A percentile compares a stretch with the other conserved stretches of the same genome.
Evolutionary conservation across 2,888 invertebrate genomes (phyloP).

Genomic region (Callyntrura sp.): DNA sequence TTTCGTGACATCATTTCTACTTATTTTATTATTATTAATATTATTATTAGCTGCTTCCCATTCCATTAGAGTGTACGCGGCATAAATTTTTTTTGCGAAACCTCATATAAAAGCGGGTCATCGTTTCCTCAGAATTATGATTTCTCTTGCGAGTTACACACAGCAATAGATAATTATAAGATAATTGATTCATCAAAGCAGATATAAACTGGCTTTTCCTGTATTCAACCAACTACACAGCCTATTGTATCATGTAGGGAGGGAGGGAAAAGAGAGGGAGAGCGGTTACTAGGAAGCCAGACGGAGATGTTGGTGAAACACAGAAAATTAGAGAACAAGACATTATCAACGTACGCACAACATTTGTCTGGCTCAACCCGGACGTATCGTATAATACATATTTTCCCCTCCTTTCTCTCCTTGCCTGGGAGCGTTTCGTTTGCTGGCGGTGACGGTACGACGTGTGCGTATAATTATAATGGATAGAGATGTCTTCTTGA

Average conservation of each 20-base stretch:
- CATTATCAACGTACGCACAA: conserved; percentile 37
- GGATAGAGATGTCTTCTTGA: conserved; percentile 62
- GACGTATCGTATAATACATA: conserved; percentile 4
- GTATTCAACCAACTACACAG: not conserved
- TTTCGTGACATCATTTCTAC: conserved; percentile 46
- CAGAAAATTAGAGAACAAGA: conserved; percentile 36
- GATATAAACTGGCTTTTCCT: not conserved
- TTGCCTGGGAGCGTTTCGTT: conserved; percentile 20
- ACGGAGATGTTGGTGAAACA: not conserved
- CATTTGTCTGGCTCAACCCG: conserved; percentile 50
- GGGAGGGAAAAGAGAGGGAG: not conserved
- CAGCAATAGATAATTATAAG: conserved; percentile 42
- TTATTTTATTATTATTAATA: not conserved
- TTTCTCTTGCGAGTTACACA: not conserved
- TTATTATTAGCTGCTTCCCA: conserved; percentile 19
- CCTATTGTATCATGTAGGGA: not conserved
- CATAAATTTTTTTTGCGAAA: conserved; percentile 26
- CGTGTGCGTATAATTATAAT: conserved; percentile 58
- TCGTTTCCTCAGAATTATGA: not conserved
- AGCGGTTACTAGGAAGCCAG: not conserved
- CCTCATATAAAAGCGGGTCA: conserved; percentile 39
- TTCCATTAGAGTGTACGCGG: no score
- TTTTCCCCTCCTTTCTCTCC: conserved; percentile 25
- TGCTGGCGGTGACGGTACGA: conserved; percentile 27
- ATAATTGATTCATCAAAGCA: conserved; percentile 57